phyloP scores from a whole-genome alignment of 2,797 vertebrate species.

The Takifugu rubripes region DNA sequence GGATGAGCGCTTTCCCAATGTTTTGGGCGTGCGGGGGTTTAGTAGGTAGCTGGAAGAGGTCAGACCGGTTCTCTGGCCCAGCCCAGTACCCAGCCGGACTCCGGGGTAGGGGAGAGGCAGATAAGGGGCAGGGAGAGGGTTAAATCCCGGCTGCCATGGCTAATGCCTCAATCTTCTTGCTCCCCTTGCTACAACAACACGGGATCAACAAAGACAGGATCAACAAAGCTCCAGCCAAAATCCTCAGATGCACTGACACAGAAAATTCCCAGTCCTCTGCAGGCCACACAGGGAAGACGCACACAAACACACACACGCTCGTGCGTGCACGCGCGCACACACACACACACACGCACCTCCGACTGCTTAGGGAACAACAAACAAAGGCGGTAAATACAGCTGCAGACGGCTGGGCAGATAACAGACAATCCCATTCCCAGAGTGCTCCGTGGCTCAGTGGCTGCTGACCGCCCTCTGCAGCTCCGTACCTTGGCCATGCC shows the following conservation, averaged over 20 bases:
- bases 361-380: slow-evolving; percentile 76
- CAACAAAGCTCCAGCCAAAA: slow-evolving; percentile 90
- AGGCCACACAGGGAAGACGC: slow-evolving; percentile 84
- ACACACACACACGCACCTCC: slow-evolving; percentile 53
- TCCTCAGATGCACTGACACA: slow-evolving; percentile 92
- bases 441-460: slow-evolving; percentile 67
- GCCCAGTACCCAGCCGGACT: slow-evolving; percentile 34
- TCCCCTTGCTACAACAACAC: slow-evolving; percentile 79
- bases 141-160: slow-evolving; percentile 80
- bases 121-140: slow-evolving; percentile 64
- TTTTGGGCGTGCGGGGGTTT: slow-evolving; percentile 53
- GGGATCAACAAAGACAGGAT: slow-evolving; percentile 84
- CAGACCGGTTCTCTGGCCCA: slow-evolving; percentile 48
- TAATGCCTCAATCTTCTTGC: slow-evolving; percentile 80
- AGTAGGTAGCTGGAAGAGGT: slow-evolving; percentile 51
- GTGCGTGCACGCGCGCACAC: slow-evolving; percentile 38
- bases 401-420: slow-evolving; percentile 84
- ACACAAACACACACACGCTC: slow-evolving; percentile 58
- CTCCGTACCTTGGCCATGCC: slow-evolving; percentile 59
- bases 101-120: slow-evolving; percentile 37
- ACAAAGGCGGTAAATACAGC: slow-evolving; percentile 89
- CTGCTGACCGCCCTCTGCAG: slow-evolving; percentile 72
- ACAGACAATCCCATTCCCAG: slow-evolving; percentile 70
- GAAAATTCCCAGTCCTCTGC: slow-evolving; percentile 87
- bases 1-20: slow-evolving; percentile 49